A percentile compares a stretch with the other conserved stretches of the same genome.
Conservation (phyloP, 2,797 vertebrate genomes). For the Eupleurogrammus muticus region DNA sequence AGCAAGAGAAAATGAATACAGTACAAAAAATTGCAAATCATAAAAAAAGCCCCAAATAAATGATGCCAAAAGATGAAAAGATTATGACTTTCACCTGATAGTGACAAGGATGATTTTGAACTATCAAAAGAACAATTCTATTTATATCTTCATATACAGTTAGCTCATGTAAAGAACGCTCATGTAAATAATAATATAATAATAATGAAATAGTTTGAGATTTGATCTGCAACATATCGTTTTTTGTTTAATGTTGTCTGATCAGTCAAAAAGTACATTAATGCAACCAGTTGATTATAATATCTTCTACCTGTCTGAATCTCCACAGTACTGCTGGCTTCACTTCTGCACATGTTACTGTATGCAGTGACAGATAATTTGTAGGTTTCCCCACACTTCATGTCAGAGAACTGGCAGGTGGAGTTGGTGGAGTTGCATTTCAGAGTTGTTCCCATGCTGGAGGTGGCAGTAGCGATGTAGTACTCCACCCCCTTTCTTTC, state of each 20-base stretch:
- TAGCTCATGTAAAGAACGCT: no score
- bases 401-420: slow-evolving; percentile 69
- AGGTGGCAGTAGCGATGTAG: slow-evolving; percentile 71
- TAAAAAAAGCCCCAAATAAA: no score
- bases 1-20: not conserved
- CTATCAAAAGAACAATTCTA: not conserved
- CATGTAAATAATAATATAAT: no score
- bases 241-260: no score
- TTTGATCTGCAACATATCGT: no score
- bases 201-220: no score
- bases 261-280: no score
- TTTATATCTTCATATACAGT: not conserved
- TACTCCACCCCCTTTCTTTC: slow-evolving; percentile 52
- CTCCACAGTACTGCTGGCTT: slow-evolving; percentile 64
- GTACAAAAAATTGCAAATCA: no score
- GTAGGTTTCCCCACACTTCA: slow-evolving; percentile 80
- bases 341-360: slow-evolving; percentile 68
- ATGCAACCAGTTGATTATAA: not conserved
- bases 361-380: slow-evolving; percentile 72
- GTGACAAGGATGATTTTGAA: not conserved
- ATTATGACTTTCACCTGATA: no score
- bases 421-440: slow-evolving; percentile 77
- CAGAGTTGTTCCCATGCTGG: slow-evolving; percentile 27
- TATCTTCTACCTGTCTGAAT: slow-evolving; percentile 75
- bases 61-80: no score